Conservation (phyloP, 2,797 vertebrate genomes). For the Malacoraja senta region DNA sequence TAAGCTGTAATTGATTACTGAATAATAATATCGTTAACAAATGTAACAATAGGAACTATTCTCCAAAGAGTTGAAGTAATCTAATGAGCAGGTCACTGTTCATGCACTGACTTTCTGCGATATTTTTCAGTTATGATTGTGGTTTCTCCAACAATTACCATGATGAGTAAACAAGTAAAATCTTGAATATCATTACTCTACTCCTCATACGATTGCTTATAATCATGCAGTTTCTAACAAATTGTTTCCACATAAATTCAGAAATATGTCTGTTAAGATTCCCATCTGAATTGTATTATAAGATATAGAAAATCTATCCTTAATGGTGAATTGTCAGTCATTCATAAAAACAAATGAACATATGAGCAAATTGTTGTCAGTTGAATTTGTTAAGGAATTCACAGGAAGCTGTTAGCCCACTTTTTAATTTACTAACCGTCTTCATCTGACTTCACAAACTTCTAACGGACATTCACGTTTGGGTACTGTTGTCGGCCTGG, state of each 20-base stretch:
- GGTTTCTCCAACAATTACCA: neutral
- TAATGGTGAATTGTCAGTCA: neutral
- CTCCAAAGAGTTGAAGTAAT: neutral
- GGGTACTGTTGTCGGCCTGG: too few species aligned
- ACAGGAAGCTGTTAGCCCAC: neutral
- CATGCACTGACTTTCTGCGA: neutral
- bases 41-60: neutral
- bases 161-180: neutral
- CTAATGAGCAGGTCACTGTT: neutral
- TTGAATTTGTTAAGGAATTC: neutral
- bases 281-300: neutral
- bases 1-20: neutral
- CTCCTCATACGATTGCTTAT: neutral
- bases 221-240: neutral
- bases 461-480: too few species aligned
- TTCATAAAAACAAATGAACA: neutral
- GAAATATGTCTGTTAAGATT: neutral
- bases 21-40: neutral
- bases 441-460: too few species aligned
- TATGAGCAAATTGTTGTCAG: neutral
- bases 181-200: neutral
- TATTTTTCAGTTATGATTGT: neutral
- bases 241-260: neutral
- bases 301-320: neutral
- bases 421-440: too few species aligned